Conservation (phyloP, 2,888 invertebrate genomes). For the Dendrolimus houi region DNA sequence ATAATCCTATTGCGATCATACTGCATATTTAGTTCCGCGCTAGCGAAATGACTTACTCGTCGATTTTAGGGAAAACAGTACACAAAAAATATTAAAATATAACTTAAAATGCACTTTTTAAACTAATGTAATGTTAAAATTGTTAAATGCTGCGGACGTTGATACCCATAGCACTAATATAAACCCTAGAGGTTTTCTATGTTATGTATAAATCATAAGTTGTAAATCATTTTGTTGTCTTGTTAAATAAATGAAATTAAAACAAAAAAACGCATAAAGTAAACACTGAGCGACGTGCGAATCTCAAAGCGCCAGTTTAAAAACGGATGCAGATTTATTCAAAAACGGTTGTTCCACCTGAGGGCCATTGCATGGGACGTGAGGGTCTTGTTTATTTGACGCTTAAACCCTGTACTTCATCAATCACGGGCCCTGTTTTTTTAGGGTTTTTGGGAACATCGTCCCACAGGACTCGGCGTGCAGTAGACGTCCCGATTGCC, state of each 20-base stretch:
- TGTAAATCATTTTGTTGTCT: too few relatives aligned
- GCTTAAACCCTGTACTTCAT: constrained; percentile 53
- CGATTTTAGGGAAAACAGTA: too few relatives aligned
- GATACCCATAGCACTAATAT: too few relatives aligned
- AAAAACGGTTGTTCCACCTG: constrained; percentile 47
- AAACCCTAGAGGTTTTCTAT: too few relatives aligned
- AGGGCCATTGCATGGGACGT: constrained; percentile 45
- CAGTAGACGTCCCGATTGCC: constrained; percentile 28
- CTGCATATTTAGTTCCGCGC: too few relatives aligned
- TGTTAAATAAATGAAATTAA: background rate
- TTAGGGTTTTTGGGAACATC: constrained; percentile 54
- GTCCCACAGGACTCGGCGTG: constrained; percentile 46
- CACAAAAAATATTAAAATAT: too few relatives aligned
- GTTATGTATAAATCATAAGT: too few relatives aligned
- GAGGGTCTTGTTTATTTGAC: constrained; percentile 55
- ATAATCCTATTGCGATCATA: too few relatives aligned
- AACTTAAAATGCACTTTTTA: too few relatives aligned
- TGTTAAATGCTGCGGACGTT: too few relatives aligned
- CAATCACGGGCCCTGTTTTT: constrained; percentile 66
- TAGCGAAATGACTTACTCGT: too few relatives aligned
- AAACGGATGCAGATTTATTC: constrained; percentile 30
- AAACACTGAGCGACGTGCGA: background rate
- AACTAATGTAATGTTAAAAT: too few relatives aligned
- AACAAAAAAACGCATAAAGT: background rate
- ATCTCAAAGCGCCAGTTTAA: constrained; percentile 10